A percentile compares a stretch with the other conserved stretches of the same genome.
phyloP scores from a whole-genome alignment of 2,113 vertebrate species.

The Argyrosomus japonicus region DNA sequence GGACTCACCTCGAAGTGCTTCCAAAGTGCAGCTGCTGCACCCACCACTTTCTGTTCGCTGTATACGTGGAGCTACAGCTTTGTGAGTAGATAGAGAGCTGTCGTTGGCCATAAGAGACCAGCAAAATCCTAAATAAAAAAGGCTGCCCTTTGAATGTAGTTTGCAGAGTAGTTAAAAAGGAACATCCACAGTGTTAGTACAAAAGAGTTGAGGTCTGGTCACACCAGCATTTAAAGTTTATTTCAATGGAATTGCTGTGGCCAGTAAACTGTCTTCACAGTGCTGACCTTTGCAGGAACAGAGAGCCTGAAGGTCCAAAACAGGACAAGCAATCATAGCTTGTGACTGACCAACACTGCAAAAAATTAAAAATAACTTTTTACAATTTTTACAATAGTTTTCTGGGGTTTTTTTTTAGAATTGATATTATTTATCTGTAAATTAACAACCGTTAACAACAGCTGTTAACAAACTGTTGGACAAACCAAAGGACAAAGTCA shows the following conservation, averaged over 20 bases:
- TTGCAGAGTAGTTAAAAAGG: not conserved
- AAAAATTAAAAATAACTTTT: not conserved
- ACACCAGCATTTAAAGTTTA: not conserved
- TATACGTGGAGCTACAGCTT: constrained; percentile 1
- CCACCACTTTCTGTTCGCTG: constrained; percentile 9
- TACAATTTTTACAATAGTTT: no score
- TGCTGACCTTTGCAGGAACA: constrained; percentile 12
- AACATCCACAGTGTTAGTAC: not conserved
- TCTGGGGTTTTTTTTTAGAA: no score
- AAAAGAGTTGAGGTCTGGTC: not conserved
- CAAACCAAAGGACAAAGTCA: no score
- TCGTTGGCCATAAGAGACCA: constrained; percentile 9
- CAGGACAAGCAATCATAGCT: not conserved
- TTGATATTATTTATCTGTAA: no score
- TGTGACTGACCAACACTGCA: not conserved
- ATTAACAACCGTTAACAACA: no score
- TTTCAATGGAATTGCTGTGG: not conserved
- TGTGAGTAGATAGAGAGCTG: constrained; percentile 2
- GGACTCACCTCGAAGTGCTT: constrained; percentile 31
- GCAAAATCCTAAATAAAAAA: constrained; percentile 9
- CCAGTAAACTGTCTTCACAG: not conserved
- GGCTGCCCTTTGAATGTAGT: not conserved
- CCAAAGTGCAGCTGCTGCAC: constrained; percentile 21
- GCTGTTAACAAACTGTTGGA: no score
- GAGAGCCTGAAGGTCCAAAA: not conserved